Base-by-base conservation (phyloP, 2,797 vertebrate genomes). In the Chelon auratus region DNA sequence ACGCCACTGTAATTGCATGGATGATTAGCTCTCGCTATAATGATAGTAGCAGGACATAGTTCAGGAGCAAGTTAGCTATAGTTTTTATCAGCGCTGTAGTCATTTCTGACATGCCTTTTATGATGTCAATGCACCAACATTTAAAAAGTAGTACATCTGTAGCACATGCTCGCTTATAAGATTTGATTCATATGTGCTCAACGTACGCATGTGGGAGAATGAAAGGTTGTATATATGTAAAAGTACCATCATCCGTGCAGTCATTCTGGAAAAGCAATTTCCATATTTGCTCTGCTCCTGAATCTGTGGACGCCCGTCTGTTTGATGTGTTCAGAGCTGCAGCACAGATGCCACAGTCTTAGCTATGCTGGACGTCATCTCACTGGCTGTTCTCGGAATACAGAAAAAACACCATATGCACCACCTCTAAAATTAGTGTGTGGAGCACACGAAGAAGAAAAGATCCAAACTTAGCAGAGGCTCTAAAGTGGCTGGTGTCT, bases 321-420 rank as follows among this genome's bases (percentile, higher is more conserved):
- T 95, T 94, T 95, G 94, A 95, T 95, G 94, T 94, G 93, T 94
- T 93, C 89, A 91, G 92, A 94, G 92, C 94, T 94, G 91, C 92
- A 91, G 92, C 90, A 85, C 95, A 95, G 92, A 93, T 94, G 93
- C 91, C 90, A 86, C 88, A 89, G 92, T 88, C 89, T 92, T 80
- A 91, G 93, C 88, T 92, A 91, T 85, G 92, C 82, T 87, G 90
- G 90, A 94, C 91, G 92, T 94, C 91, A 94, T 94, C 84, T 90
- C 77, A 48, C 78, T 83, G 90, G 90, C 89, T 91, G 89, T 90
- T 93, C 92, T 94, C 87, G 91, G 90, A 93, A 92, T 85, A 88
- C 78, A 91, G 83, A 84, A 88, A 82, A 82, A 68, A 78, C 84
- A 79, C 74, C 69, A 88, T 81, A 84, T 83, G 89, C 88, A 89